Evolutionary conservation across 2,113 vertebrate genomes (phyloP), one percentile per base, ranked within the genome.

Genomic region (Brachirus orientalis): DNA sequence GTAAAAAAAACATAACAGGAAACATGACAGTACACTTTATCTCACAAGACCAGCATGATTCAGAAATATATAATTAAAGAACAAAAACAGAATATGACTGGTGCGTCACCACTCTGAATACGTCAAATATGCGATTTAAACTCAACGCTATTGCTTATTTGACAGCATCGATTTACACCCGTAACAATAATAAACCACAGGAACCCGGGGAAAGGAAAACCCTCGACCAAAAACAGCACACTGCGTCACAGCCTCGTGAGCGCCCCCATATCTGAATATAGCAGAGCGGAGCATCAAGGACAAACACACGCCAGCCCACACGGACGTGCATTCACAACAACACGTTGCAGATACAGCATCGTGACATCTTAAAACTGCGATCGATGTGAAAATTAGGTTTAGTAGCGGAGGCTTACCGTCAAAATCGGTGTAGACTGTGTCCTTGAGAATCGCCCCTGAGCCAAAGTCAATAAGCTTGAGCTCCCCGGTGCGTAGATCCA

Each of bases 381-480:
- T 28, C 3, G 28, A 47, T 12, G 11, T 2, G 19, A 18, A 0
- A 16, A 41, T 33, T 20, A 41, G n/a, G 1, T 7, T 1, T 0
- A 13, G 33, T 2, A 8, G 19, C 1, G 12, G 48, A 1, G 7
- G 80, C 95, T 73, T 93, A 99, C 98, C 98, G 10, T 98, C 97
- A 33, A 99, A 99, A 82, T 99, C 97, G 0, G 97, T 99, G 92
- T 99, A 99, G 53, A 99, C 97, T 0, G 97, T 99, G 93, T 98
- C 97, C 95, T 96, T 97, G 86, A 99, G 98, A 53, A 98, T 89
- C 11, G 98, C 97, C 64, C 97, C 97, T 0, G 98, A 99, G 63
- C 97, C 98, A 70, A 99, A 99, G 90, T 99, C 98, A 60, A 99
- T 99, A 60, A 99, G 96, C 90, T 97, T 99, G 57, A 99, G 94